phyloP scores from a whole-genome alignment of 37 sponge, comb jelly and placozoan species.

The Halichondria panicea region DNA sequence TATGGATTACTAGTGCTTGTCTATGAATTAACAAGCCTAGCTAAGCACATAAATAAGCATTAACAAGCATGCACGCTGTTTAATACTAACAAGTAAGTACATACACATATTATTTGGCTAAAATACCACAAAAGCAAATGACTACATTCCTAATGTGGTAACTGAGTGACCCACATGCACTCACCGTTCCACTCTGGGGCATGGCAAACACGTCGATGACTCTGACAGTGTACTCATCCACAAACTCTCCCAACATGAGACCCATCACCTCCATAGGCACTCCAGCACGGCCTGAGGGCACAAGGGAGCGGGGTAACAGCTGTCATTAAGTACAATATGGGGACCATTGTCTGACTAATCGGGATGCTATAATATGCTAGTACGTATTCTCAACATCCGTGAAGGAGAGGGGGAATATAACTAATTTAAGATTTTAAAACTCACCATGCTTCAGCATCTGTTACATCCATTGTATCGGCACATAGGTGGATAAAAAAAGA shows the following conservation, averaged over 20 bases:
- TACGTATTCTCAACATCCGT: too few species aligned
- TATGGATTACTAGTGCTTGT: too few species aligned
- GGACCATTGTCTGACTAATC: constrained; percentile 31
- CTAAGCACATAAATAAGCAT: not conserved
- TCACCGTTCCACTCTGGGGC: constrained; percentile 99
- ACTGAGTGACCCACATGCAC: too few species aligned
- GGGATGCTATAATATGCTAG: too few species aligned
- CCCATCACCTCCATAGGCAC: constrained; percentile 99
- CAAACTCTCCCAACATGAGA: constrained; percentile 99
- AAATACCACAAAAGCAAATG: too few species aligned
- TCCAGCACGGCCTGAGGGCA: constrained; percentile 88
- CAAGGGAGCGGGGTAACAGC: not conserved
- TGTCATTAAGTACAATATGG: constrained; percentile 1
- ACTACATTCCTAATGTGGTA: not conserved
- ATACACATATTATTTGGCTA: too few species aligned
- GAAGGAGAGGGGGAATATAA: not conserved
- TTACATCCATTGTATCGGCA: not conserved
- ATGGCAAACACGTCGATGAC: constrained; percentile 99
- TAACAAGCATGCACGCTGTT: not conserved
- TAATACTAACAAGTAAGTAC: not conserved
- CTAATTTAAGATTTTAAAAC: not conserved
- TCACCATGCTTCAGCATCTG: constrained; percentile 48
- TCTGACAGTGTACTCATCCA: constrained; percentile 98
- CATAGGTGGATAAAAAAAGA: not conserved
- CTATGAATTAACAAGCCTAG: too few species aligned